Base-by-base conservation (phyloP, 2,797 vertebrate genomes). In the Gymnothorax javanicus region DNA sequence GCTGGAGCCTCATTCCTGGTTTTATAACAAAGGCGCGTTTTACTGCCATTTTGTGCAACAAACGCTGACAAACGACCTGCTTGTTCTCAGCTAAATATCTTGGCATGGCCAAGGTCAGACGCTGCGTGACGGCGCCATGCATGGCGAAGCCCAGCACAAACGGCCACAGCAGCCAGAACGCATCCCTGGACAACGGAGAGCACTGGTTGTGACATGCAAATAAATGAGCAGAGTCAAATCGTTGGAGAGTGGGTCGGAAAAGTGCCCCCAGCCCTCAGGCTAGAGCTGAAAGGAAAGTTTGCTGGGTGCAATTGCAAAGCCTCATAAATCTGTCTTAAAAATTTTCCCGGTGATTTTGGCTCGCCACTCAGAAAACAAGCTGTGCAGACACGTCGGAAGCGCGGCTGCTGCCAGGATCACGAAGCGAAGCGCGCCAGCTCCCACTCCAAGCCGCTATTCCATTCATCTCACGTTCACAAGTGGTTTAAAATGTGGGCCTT, bases 21-120 rank as follows among this genome's bases (percentile, higher is more conserved):
- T 90, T 90, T 88, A 90, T 90, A 88, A 73, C 88, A 88, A 73
- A 81, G 83, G 82, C 86, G 86, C 77, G 84, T 90, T 90, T 90
- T 89, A 90, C 84, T 83, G 86, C 82, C 84, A 25, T 88, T 85
- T 71, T 77, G 88, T 85, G 86, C 83, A 86, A 84, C 75, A 82
- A 52, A 87, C 82, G 83, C 90, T 87, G 82, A 86, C 87, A 88
- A 89, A 87, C 67, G 83, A 86, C 86, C 84, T 54, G 15, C 82
- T 87, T 81, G 54, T 69, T 88, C 83, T 85, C 86, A 27, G 57
- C 87, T 82, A 73, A 82, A 81, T 75, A 86, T 85, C 85, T 52
- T 67, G 73, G 83, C 84, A 77, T 20, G 64, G 85, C 86, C 88
- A 90, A 88, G 90, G 89, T 89, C 87, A 52, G 62, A 79, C 58